Conservation (phyloP, 2,797 vertebrate species). For the Crypturellus tataupa region DNA sequence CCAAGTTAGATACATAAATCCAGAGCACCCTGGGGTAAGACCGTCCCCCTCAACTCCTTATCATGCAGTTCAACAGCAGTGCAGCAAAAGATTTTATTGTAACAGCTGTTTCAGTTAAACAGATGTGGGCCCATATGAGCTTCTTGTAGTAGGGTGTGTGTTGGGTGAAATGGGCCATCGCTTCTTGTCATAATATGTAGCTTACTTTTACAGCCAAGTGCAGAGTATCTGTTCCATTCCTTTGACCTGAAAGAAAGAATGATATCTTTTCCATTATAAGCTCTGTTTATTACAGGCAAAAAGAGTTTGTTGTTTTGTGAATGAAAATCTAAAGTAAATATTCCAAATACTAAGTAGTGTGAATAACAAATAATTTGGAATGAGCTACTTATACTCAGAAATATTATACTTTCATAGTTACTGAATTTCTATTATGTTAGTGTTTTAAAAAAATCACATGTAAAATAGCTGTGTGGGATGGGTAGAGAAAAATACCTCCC, state of each 20-base stretch:
- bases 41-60: background rate
- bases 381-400: background rate
- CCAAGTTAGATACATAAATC: conserved; percentile 15
- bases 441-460: background rate
- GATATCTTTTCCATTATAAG: background rate
- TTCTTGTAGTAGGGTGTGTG: background rate
- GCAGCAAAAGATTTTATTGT: background rate
- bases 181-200: background rate
- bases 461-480: background rate
- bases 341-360: background rate
- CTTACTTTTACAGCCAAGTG: background rate
- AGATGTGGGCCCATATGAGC: background rate
- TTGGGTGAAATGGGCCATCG: background rate
- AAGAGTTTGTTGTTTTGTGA: background rate
- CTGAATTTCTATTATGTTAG: background rate
- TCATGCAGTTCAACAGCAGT: background rate
- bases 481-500: background rate
- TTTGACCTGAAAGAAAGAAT: background rate
- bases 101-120: background rate
- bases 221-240: background rate
- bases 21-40: background rate
- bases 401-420: background rate
- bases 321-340: background rate
- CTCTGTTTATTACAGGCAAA: background rate
- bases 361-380: background rate